Percentiles rank a stretch among this genome's conserved stretches.
phyloP scores from a whole-genome alignment of 2,888 invertebrate species.

The Crioceris asparagi region DNA sequence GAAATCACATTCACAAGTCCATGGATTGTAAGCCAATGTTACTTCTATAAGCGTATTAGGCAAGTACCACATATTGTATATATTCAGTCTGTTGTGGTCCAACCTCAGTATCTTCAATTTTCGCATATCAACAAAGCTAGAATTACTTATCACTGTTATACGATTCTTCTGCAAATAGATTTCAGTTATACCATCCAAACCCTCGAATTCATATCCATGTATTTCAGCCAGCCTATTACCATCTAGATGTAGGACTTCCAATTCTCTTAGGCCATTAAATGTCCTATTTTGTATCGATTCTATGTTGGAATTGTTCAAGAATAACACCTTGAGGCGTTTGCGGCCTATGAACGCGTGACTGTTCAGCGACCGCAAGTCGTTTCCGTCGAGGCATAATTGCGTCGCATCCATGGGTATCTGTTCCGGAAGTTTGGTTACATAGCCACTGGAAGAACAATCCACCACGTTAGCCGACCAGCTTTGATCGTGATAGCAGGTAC shows the following conservation, averaged over 20 bases:
- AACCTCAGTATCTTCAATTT: conserved; percentile 56
- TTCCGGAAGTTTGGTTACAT: conserved; percentile 59
- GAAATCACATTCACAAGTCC: conserved; percentile 77
- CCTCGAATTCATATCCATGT: conserved; percentile 71
- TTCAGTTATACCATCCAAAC: conserved; percentile 59
- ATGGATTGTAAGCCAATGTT: conserved; percentile 62
- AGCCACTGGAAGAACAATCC: conserved; percentile 64
- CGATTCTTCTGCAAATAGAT: conserved; percentile 66
- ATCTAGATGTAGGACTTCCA: conserved; percentile 65
- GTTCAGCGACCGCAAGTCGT: conserved; percentile 62
- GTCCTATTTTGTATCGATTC: conserved; percentile 71
- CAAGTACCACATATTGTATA: conserved; percentile 62
- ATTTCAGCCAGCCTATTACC: conserved; percentile 59
- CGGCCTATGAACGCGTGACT: conserved; percentile 80
- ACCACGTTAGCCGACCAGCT: conserved; percentile 80
- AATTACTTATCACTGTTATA: conserved; percentile 57
- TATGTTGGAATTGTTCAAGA: conserved; percentile 68
- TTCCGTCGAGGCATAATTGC: conserved; percentile 77
- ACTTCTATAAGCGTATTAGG: conserved; percentile 53
- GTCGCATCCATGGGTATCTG: conserved; percentile 86
- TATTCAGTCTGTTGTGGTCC: conserved; percentile 60
- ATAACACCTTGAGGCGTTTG: conserved; percentile 64
- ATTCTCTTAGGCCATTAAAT: conserved; percentile 70
- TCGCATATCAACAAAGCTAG: conserved; percentile 57
- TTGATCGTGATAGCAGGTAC: conserved; percentile 82